phyloP scores from a whole-genome alignment of 2,113 vertebrate genomes.

The Eptesicus fuscus region DNA sequence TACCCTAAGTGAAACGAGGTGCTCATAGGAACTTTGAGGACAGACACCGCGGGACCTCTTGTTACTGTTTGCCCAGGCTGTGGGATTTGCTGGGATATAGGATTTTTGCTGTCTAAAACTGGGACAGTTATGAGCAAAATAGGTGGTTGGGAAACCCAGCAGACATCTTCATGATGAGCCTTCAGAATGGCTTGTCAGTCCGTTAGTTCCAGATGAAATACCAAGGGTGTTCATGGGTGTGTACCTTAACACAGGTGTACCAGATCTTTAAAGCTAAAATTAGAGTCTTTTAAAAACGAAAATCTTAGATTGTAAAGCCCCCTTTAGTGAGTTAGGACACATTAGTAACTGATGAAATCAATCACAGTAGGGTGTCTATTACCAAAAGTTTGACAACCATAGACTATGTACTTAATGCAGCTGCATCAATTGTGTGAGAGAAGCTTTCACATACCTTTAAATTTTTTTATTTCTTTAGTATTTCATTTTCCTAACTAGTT shows the following conservation, averaged over 20 bases:
- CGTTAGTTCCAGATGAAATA: background rate
- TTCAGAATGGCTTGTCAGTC: background rate
- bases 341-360: background rate
- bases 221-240: background rate
- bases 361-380: background rate
- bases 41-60: background rate
- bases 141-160: background rate
- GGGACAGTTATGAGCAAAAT: background rate
- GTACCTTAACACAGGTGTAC: background rate
- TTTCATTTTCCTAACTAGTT: slow-evolving; percentile 26
- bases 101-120: background rate
- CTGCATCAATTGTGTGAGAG: background rate
- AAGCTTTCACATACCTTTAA: background rate
- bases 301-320: background rate
- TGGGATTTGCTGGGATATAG: background rate
- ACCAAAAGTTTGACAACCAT: background rate
- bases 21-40: background rate
- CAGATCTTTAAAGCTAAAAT: background rate
- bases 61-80: background rate
- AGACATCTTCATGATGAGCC: background rate
- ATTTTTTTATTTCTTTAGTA: background rate
- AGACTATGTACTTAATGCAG: background rate
- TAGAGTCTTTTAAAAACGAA: slow-evolving; percentile 27
- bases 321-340: background rate
- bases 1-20: background rate